Base-by-base conservation (phyloP, 2,888 invertebrate species). In the Podotricha telesiphe region DNA sequence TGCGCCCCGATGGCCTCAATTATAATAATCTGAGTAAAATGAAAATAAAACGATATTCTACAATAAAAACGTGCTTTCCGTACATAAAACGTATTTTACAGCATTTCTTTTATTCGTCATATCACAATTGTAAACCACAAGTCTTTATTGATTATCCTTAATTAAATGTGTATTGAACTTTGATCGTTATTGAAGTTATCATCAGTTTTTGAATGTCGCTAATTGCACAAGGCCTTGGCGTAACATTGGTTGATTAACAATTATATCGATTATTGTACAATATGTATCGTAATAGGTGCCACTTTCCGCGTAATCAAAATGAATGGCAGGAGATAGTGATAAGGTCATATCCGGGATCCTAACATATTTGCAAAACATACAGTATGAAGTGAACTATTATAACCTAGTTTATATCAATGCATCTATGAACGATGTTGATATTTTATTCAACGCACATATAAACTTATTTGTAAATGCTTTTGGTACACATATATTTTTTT, bases 341-440 rank as follows among this genome's bases (percentile, higher is more conserved):
- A 72, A 69, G 74, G 74, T 71, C 74, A 72, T 53, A 67, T 74
- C 74, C 74, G 74, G 76, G 75, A 73, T 74, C 72, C 59, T 13
- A 66, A 65, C 59, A 58, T 55, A 67, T 45, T 62, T 34, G 71
- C 65, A 62, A 62, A 68, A 64, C 61, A 71, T 51, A 48, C 20
- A 19, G 51, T 20, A 34, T 51, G 8, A 42, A 42, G 13, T 13
- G 11, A 48, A 19, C 11, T 20, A 40, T 15, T 34, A 55, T 55
- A 37, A 0, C 34, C 34, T 10, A 48, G 22, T 62, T 62, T 37
- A 47, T 37, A 40, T 17, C 47, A 47, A 17, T 55, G 34, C 17
- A 11, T 53, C 53, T 34, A n/a, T 28, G 1, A n/a, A 15, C 5
- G 28, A 53, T 53, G n/a, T 15, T n/a, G 8, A 51, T 28, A 51